Evolutionary conservation across 2,797 vertebrate genomes (phyloP).

Genomic region (Fistularia tabacaria): DNA sequence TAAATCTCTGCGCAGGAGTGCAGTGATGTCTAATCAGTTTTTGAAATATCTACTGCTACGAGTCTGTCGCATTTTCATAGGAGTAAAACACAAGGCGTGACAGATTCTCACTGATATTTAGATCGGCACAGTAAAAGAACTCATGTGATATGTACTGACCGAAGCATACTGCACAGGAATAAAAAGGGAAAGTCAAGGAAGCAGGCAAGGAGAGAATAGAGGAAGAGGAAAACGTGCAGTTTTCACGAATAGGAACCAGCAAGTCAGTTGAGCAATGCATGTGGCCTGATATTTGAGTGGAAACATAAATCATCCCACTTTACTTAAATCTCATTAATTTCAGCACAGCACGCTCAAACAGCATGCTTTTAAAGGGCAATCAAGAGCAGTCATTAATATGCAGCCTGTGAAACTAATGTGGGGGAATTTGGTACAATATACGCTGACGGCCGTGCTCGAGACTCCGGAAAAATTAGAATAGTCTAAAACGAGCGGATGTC

Average conservation of each 20-base stretch:
- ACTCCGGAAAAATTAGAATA: conserved; percentile 1
- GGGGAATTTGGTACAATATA: conserved; percentile 18
- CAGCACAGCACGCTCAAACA: conserved; percentile 33
- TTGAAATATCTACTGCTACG: conserved; percentile 45
- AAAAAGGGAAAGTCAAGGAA: no score
- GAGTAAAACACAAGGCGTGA: conserved; percentile 6
- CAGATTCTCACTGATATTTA: no score
- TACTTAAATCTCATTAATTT: conserved; percentile 54
- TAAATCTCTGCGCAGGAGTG: conserved; percentile 1
- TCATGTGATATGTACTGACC: no score
- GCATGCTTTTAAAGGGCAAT: conserved; percentile 37
- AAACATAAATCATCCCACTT: conserved; percentile 46
- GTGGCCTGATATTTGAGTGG: conserved; percentile 46
- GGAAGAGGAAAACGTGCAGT: background rate
- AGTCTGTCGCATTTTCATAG: conserved; percentile 34
- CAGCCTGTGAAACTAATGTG: conserved; percentile 31
- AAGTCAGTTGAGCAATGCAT: conserved; percentile 32
- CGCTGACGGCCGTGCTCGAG: conserved; percentile 23
- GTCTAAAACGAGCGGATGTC: conserved; percentile 2
- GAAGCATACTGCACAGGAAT: conserved; percentile 17
- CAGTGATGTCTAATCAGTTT: conserved; percentile 33
- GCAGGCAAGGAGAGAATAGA: background rate
- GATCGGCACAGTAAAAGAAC: background rate
- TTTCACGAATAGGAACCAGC: background rate
- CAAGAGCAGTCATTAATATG: conserved; percentile 47